These are phyloP conservation scores for Chiroxiphia lanceolata DNA, from an alignment of 2,797 vertebrate genomes.

Conservation along the genomic window DNA sequence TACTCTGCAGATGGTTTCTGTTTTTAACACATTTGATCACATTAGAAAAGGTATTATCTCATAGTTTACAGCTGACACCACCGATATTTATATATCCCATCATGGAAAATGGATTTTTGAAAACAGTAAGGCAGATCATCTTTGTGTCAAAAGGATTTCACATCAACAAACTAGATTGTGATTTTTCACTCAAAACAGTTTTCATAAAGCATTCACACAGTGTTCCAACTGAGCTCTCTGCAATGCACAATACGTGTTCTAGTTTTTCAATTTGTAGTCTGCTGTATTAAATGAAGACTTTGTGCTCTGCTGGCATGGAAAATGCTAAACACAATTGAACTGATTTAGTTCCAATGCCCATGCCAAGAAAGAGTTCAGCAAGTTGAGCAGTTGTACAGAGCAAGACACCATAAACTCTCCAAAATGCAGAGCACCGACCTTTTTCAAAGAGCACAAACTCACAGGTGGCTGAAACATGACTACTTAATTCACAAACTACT, in stretches of 20 bases:
- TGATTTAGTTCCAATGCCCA: not conserved
- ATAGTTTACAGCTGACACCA: not conserved
- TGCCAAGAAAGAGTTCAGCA: not conserved
- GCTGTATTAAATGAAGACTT: not conserved
- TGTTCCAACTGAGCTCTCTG: not conserved
- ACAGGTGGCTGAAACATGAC: not conserved
- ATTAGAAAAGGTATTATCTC: not conserved
- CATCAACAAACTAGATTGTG: not conserved
- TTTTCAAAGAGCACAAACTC: not conserved
- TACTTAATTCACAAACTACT: not conserved
- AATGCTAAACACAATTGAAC: not conserved
- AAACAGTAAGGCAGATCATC: not conserved
- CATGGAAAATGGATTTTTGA: not conserved
- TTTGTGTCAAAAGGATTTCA: not conserved
- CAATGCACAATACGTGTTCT: not conserved
- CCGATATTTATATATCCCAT: not conserved
- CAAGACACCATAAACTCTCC: not conserved
- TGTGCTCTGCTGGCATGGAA: not conserved
- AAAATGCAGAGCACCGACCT: not conserved
- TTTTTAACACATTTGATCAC: not conserved
- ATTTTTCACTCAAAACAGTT: not conserved
- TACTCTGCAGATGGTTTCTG: slow-evolving; percentile 18
- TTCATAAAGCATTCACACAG: not conserved
- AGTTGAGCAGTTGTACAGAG: not conserved
- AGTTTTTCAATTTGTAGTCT: not conserved